Base-by-base conservation (phyloP, 2,888 invertebrate species). In the Petrolisthes cinctipes region DNA sequence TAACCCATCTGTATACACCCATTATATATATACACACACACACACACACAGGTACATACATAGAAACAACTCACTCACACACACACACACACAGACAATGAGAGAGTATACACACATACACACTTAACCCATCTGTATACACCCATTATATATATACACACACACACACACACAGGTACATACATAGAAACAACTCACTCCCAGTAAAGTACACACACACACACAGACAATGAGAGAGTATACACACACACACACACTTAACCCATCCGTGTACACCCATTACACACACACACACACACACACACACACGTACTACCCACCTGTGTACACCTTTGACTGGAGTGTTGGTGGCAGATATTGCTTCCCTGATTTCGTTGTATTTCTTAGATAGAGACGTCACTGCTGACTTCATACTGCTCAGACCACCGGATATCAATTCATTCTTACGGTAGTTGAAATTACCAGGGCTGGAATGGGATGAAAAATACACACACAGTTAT, bases 341-440 rank as follows among this genome's bases (percentile, higher is more conserved):
- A 7, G 86, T 83, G 78, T 86, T 89, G 76, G 86, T 89, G 37
- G 89, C 90, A 11, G 84, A 61, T 4, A 90, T 90, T 5, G 89
- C 90, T 11, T 89, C 89, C 4, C 83, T 83, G 14, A 91, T 71
- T 54, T 89, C 87, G 68, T 85, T 88, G 79, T 82, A 89, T 68
- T 89, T 90, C 82, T 89, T 89, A 79, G 89, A 90, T 51, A 91
- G 66, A 9, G 86, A 86, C 7, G 91, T 90, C n/a, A 89, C 88
- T 0, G 89, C 91, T 6, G 89, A 89, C 20, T 88, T 86, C 20
- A 91, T 51, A 56, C 90, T 90, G 86, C 87, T 91, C 54, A 90
- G 80, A 11, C 90, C 84, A 0, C 88, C 90, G 11, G 89, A 86
- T 17, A 91, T 73, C 66, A 90, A 56, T 83, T 90, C 91, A 54